A percentile compares a stretch with the other conserved stretches of the same genome.
phyloP scores from a whole-genome alignment of 2,888 invertebrate species.

The Idaea straminata region DNA sequence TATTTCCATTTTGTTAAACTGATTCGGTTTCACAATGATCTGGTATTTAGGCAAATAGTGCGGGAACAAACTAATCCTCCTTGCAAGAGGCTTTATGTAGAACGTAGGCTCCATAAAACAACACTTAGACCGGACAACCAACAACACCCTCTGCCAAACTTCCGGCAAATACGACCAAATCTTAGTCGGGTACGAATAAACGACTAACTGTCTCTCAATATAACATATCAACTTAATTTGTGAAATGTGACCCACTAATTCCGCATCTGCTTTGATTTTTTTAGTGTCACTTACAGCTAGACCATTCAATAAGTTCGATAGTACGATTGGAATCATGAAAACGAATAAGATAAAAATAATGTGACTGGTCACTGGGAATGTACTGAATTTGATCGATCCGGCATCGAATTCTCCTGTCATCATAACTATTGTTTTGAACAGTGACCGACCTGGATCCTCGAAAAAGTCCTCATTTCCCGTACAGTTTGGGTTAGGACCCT shows the following conservation, averaged over 20 bases:
- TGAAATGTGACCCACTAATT: conserved; percentile 87
- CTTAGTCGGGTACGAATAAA: conserved; percentile 61
- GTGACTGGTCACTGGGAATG: conserved; percentile 85
- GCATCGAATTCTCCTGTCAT: conserved; percentile 93
- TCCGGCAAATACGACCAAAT: conserved; percentile 73
- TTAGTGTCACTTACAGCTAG: conserved; percentile 92
- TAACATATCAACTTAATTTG: conserved; percentile 86
- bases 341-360: conserved; percentile 89
- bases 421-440: conserved; percentile 93
- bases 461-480: conserved; percentile 80
- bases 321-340: conserved; percentile 89
- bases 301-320: conserved; percentile 91
- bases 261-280: conserved; percentile 88
- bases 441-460: conserved; percentile 83
- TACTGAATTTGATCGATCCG: conserved; percentile 86
- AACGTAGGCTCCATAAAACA: conserved; percentile 39
- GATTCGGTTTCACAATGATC: conserved; percentile 84
- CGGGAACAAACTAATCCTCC: conserved; percentile 84
- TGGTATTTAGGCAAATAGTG: conserved; percentile 82
- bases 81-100: conserved; percentile 76
- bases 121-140: conserved; percentile 55
- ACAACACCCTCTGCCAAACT: conserved; percentile 50
- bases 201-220: conserved; percentile 85
- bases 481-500: conserved; percentile 60
- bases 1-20: conserved; percentile 79